Conservation (phyloP, 2,797 vertebrate genomes). For the Platalea minor region DNA sequence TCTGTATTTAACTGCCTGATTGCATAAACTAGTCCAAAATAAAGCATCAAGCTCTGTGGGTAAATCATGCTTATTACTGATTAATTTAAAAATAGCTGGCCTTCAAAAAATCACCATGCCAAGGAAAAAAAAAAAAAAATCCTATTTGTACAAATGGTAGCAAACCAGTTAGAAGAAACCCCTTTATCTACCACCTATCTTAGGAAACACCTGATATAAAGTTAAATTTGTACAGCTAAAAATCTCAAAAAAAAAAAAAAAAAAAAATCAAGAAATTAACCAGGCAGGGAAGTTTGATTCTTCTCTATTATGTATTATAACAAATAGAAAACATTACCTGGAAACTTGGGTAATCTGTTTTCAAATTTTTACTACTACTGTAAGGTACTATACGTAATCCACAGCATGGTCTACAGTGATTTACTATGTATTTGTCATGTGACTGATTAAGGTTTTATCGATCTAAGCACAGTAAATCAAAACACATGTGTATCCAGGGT, state of each 20-base stretch:
- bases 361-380: not conserved
- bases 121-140: not conserved
- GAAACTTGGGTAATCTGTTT: not conserved
- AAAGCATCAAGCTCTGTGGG: not conserved
- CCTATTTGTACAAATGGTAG: not conserved
- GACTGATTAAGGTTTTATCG: not conserved
- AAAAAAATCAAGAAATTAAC: not conserved
- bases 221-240: not conserved
- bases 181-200: not conserved
- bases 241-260: not conserved
- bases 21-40: not conserved
- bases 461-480: not conserved
- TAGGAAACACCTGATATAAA: not conserved
- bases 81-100: not conserved
- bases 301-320: not conserved
- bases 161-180: not conserved
- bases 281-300: not conserved
- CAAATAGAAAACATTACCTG: not conserved
- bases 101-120: not conserved
- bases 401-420: not conserved
- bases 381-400: not conserved
- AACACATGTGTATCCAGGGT: fast-evolving
- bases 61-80: not conserved
- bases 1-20: not conserved
- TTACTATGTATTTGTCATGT: not conserved